Percentiles rank a stretch among this genome's conserved stretches.
Conservation (phyloP, 2,888 invertebrate genomes). For the Oxyscelio sp. region DNA sequence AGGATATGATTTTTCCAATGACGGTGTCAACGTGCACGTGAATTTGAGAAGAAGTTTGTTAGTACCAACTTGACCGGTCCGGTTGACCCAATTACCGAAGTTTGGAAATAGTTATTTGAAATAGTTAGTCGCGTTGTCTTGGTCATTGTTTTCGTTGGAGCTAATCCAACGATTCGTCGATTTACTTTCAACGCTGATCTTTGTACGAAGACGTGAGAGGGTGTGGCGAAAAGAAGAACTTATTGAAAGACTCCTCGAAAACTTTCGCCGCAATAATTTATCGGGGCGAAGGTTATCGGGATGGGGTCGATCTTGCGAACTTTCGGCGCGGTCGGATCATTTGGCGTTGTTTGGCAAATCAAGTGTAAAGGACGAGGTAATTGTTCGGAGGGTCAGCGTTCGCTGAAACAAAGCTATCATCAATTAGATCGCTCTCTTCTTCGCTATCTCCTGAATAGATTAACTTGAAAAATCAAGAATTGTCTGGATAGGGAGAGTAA, state of each 20-base stretch:
- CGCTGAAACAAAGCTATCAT: conserved; percentile 58
- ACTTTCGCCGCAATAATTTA: conserved; percentile 83
- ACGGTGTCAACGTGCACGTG: conserved; percentile 4
- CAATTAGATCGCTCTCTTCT: conserved; percentile 59
- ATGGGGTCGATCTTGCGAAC: conserved; percentile 54
- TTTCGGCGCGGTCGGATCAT: conserved; percentile 68
- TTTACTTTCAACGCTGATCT: conserved; percentile 60
- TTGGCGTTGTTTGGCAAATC: conserved; percentile 77
- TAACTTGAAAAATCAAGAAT: conserved; percentile 57
- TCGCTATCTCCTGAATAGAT: conserved; percentile 52
- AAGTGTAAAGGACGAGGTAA: conserved; percentile 78
- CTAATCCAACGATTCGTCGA: conserved; percentile 32
- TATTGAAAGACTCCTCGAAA: conserved; percentile 73
- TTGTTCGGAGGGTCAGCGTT: conserved; percentile 62
- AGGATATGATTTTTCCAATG: conserved; percentile 9
- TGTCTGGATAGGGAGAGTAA: conserved; percentile 32
- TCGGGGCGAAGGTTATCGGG: conserved; percentile 53
- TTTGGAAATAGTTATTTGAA: conserved; percentile 21
- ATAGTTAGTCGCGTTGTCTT: conserved; percentile 11
- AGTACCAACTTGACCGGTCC: no score
- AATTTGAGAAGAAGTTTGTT: neutral
- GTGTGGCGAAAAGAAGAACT: conserved; percentile 45
- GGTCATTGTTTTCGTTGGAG: conserved; percentile 58
- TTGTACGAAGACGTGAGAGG: conserved; percentile 41
- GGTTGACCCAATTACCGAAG: conserved; percentile 29